Base-by-base conservation (phyloP, 1,140 invertebrate genomes). In the Caenorhabditis latens region DNA sequence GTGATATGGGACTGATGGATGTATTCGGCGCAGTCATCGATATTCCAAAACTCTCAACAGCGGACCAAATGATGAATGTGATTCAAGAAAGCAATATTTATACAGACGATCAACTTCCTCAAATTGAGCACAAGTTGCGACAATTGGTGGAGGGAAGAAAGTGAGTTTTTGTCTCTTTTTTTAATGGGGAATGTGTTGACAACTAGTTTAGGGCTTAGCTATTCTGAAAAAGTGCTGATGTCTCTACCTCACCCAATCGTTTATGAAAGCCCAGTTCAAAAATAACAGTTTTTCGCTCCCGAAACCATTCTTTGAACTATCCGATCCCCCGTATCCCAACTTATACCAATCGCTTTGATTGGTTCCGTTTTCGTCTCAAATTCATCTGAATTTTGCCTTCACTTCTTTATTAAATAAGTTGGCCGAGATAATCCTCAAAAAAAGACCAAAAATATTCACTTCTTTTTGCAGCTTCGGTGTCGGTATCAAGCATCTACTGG, bases 1-100 rank as follows among this genome's bases (percentile, higher is more conserved):
- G 85, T n/a, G 86, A 93, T 32, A 89, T 91, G n/a, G 90, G 90
- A 67, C 53, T 92, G 19, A n/a, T 88, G 48, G 79, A 65, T 11
- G 63, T 65, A 21, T 93, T 92, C 55, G 75, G 75, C 7, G 7
- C 11, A 11, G 71, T 79, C 4, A 79, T 79, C 46, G 71, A 79
- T 13, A n/a, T 79, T 50, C 71, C 71, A 13, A 43, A n/a, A 50
- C 71, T 79, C 19, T 50, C 71, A 3, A 50, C 71, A 21, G 46
- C 71, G 2, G 71, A 53, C 5, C 71, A 79, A 53, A 79, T 79
- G 71, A 50, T 79, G 40, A 79, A 50, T 50, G 71, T 79, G 71
- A 79, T 79, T 43, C 71, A 53, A 9, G 71, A 79, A 14, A 79
- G 46, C n/a, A 79, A 79, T 46, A 50, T 50, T 43, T 79, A 79